Evolutionary conservation across 2,113 vertebrate genomes (phyloP).

Genomic region (Notothenia coriiceps): DNA sequence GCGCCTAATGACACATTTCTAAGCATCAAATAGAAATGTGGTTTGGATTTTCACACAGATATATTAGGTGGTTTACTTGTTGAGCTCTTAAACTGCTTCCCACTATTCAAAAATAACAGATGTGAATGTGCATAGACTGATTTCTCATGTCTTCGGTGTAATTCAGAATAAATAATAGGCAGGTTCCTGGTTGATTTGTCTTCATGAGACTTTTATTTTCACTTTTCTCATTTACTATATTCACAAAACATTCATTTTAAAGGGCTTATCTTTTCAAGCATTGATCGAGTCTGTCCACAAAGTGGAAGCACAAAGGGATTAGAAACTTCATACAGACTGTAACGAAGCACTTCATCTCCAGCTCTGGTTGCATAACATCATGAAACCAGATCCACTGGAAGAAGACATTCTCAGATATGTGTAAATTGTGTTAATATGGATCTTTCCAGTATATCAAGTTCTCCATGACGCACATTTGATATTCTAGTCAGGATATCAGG

Average conservation of each 20-base stretch:
- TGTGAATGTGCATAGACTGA: neutral
- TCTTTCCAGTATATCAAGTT: slow-evolving; percentile 49
- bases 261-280: neutral
- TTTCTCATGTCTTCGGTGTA: neutral
- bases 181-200: neutral
- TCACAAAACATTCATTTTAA: neutral
- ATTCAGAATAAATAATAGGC: neutral
- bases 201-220: slow-evolving; percentile 28
- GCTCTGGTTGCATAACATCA: slow-evolving; percentile 50
- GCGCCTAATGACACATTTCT: no score
- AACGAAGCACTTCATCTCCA: slow-evolving; percentile 23
- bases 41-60: no score
- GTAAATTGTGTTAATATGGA: slow-evolving; percentile 75
- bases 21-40: neutral
- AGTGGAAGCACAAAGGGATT: neutral
- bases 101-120: neutral
- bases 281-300: slow-evolving; percentile 7
- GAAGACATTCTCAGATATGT: slow-evolving; percentile 37
- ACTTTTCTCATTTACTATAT: neutral
- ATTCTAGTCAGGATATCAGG: slow-evolving; percentile 68
- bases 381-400: slow-evolving; percentile 66
- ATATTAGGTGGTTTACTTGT: neutral
- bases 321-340: neutral
- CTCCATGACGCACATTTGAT: slow-evolving; percentile 57
- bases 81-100: neutral